Evolutionary conservation across 2,888 invertebrate species (phyloP).

Genomic region (Crioceris asparagi): DNA sequence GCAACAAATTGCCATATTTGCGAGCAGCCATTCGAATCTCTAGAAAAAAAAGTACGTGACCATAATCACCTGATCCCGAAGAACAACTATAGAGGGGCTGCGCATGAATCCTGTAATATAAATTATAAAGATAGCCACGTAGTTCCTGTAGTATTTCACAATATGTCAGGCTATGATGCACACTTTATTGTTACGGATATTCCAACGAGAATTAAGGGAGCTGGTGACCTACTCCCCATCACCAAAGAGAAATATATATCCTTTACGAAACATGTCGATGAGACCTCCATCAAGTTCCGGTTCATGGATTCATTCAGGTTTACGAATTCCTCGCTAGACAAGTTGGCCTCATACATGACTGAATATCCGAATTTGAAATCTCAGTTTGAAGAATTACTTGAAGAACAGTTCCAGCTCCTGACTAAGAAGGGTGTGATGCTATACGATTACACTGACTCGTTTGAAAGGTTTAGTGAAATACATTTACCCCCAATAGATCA

Average conservation of each 20-base stretch:
- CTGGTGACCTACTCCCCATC: constrained; percentile 15
- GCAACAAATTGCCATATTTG: too few relatives aligned
- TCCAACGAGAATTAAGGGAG: constrained; percentile 15
- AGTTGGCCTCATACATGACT: constrained; percentile 17
- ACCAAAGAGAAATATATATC: constrained; percentile 22
- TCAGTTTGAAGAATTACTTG: constrained; percentile 4
- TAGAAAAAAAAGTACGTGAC: too few relatives aligned
- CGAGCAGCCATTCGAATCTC: too few relatives aligned
- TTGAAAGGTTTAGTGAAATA: constrained; percentile 15
- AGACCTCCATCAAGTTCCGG: constrained; percentile 12
- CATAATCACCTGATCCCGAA: too few relatives aligned
- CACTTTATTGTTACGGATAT: constrained; percentile 22
- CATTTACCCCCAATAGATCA: constrained; percentile 16
- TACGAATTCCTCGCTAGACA: constrained; percentile 19
- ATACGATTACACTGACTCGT: constrained; percentile 22
- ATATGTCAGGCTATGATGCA: constrained; percentile 22
- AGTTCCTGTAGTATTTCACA: constrained; percentile 24
- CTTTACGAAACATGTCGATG: constrained; percentile 16
- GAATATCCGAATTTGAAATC: constrained; percentile 11
- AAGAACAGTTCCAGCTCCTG: constrained; percentile 12
- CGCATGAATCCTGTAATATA: constrained; percentile 20
- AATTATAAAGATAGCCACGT: constrained; percentile 15
- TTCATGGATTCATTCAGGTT: constrained; percentile 22
- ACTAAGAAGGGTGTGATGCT: constrained; percentile 28
- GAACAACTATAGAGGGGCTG: constrained; percentile 13